Base-by-base conservation (phyloP, 1,140 invertebrate species). In the Cecropterus lyciades region DNA sequence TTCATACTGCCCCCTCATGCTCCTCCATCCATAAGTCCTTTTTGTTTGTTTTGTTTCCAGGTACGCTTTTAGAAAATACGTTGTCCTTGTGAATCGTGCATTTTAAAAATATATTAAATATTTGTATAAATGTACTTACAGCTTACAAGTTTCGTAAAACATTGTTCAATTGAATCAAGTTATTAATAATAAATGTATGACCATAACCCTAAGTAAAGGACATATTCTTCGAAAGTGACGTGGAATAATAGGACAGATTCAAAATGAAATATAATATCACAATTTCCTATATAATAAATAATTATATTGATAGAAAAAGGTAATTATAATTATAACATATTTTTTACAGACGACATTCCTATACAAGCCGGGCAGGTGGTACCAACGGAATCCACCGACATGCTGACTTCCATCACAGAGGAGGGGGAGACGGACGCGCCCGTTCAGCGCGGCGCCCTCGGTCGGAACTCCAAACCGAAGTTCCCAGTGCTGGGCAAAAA, bases 401-500 rank as follows among this genome's bases (percentile, higher is more conserved):
- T 85, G 70, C 79, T 93, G 0, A 84, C 84, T n/a, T 87, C 91
- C 0, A 93, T 92, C 60, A 92, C 84, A 0, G 91, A 93, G 65
- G 91, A 93, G 69, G 85, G 79, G 8, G 92, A 93, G 65, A 65
- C 81, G 7, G 92, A 93, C 43, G 73, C 77, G 5, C 83, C 87
- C 3, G 90, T 91, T 45, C 86, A 88, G 69, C 79, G 92, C 48
- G 92, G 90, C 14, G 78, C 65, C 6, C 82, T 63, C 13, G 67
- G 77, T 1, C 79, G 92, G 7, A 89, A 68, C 48, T 93, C 92
- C n/a, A 93, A 93, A 73, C 87, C 90, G 1, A 92, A 92, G 77
- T 92, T 93, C 63, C 84, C 89, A 4, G 88, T 87, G 10, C 74
- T 93, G 8, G 90, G 91, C 5, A 93, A 93, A 75, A 93, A 92